Evolutionary conservation across 2,797 vertebrate species (phyloP).

Genomic region (Mallotus villosus): DNA sequence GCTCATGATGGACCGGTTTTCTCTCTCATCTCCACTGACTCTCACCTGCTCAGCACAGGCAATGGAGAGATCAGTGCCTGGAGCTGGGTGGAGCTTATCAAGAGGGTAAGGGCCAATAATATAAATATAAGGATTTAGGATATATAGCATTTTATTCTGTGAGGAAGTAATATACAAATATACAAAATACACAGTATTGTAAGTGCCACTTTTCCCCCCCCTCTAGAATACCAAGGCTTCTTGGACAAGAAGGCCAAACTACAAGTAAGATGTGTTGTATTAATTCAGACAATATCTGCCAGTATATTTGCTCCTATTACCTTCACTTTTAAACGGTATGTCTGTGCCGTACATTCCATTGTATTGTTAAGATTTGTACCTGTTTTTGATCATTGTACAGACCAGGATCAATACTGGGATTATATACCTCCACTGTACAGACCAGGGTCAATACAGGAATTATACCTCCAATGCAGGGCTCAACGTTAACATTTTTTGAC

Average conservation of each 20-base stretch:
- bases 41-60: conserved; percentile 75
- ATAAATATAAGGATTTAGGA: too few species aligned
- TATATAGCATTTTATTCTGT: too few species aligned
- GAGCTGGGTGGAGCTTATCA: conserved; percentile 86
- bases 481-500: too few species aligned
- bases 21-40: conserved; percentile 79
- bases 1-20: conserved; percentile 86
- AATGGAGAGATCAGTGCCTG: conserved; percentile 86
- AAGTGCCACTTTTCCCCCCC: conserved; percentile 21
- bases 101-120: conserved; percentile 78
- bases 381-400: too few species aligned
- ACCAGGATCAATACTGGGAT: too few species aligned
- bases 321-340: background rate
- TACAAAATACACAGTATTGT: too few species aligned
- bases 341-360: background rate
- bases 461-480: too few species aligned
- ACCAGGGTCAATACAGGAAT: too few species aligned
- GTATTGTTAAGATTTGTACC: background rate
- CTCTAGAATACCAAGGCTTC: conserved; percentile 78
- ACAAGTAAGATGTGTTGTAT: conserved; percentile 73
- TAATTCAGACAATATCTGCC: too few species aligned
- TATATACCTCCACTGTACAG: too few species aligned
- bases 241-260: conserved; percentile 81
- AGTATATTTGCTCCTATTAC: background rate
- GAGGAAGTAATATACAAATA: too few species aligned